Conservation (phyloP, 2,113 vertebrate genomes). For the Lepus americanus region DNA sequence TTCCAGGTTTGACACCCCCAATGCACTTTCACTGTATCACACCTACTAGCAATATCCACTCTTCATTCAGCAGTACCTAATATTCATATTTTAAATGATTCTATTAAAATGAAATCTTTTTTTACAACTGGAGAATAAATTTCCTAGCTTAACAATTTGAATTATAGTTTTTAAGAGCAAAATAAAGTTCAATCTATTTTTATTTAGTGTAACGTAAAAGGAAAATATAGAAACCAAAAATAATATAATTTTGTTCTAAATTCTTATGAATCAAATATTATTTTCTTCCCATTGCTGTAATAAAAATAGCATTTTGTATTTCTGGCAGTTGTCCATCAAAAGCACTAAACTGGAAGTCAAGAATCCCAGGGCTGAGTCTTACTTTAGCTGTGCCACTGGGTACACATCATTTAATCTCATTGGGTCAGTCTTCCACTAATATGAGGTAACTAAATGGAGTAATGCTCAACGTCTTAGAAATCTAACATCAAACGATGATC, state of each 20-base stretch:
- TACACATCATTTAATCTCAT: neutral
- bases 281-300: neutral
- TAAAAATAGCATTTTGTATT: neutral
- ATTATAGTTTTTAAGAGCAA: neutral
- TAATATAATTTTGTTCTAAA: constrained; percentile 30
- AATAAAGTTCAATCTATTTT: constrained; percentile 13
- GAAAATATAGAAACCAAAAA: constrained; percentile 6
- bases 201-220: neutral
- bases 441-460: neutral
- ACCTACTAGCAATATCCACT: constrained; percentile 47
- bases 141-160: constrained; percentile 39
- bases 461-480: constrained; percentile 33
- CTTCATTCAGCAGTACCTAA: constrained; percentile 59
- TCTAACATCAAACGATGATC: constrained; percentile 28
- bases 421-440: constrained; percentile 14
- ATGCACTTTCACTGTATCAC: constrained; percentile 42
- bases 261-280: neutral
- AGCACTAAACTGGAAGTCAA: neutral
- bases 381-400: neutral
- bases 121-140: constrained; percentile 36
- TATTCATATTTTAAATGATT: constrained; percentile 51
- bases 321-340: neutral
- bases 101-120: constrained; percentile 17
- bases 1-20: constrained; percentile 59
- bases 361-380: neutral